Percentiles rank a stretch among this genome's conserved stretches.
Evolutionary conservation across 35 echinoderm and acorn worm species (phyloP).

Genomic region (Antedon bifida): DNA sequence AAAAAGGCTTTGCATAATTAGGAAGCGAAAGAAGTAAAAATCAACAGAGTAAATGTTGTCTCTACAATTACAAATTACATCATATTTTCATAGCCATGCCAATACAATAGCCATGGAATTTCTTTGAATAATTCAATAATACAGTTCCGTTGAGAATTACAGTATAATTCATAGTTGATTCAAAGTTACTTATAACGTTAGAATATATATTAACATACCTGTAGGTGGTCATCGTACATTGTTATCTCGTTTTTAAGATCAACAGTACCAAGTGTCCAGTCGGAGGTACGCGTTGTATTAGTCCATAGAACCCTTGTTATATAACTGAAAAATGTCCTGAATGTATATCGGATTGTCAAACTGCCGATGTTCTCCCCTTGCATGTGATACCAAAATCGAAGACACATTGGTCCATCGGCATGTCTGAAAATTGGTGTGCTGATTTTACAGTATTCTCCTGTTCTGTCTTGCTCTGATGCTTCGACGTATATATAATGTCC

Average conservation of each 20-base stretch:
- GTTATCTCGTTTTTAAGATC: background rate
- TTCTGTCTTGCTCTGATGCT: background rate
- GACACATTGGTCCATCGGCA: background rate
- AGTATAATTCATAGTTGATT: no score
- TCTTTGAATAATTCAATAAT: no score
- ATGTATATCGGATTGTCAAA: background rate
- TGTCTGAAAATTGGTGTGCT: background rate
- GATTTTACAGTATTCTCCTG: background rate
- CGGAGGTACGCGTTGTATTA: background rate
- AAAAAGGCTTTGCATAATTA: no score
- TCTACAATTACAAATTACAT: no score
- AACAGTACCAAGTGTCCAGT: background rate
- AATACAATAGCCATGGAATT: no score
- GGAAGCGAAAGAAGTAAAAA: no score
- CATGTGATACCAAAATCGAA: background rate
- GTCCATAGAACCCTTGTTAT: background rate
- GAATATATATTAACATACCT: no score
- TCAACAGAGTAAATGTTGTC: no score
- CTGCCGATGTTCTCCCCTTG: background rate
- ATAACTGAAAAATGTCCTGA: background rate
- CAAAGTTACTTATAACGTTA: no score
- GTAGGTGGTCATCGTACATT: background rate
- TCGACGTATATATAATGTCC: background rate
- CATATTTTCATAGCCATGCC: no score
- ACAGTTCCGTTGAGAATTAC: no score